Base-by-base conservation (phyloP, 1,140 invertebrate genomes). In the Hyles vespertilio region DNA sequence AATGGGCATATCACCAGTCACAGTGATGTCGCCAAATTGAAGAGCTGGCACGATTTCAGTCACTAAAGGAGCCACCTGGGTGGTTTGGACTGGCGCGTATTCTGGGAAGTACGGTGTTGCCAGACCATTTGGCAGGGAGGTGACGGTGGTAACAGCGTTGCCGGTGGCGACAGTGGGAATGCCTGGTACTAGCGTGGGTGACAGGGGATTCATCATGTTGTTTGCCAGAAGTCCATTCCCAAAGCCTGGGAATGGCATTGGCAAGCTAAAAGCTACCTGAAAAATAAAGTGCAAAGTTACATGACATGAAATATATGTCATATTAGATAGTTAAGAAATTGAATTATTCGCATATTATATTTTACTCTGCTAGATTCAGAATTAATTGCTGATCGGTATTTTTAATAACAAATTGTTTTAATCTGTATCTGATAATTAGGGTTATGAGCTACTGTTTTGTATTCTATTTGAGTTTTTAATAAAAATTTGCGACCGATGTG, bases 1-100 rank as follows among this genome's bases (percentile, higher is more conserved):
- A 0, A 87, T 74, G 11, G 84, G 82, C 50, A 87, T 51, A 8
- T 84, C 81, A 0, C 82, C 81, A 8, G 72, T 69, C 33, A 87
- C 65, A 0, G 73, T 72, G 2, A 87, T 71, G 33, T 87, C 84
- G 5, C 84, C 84, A 44, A 78, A 81, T 34, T 84, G 75, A 1
- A 87, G 61, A 3, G 70, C 69, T 10, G 83, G 83, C 3, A 81
- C 66, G 1, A 86, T 69, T 59, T 84, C 81, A 0, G 81, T 78
- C 9, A 84, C 65, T 4, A 75, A 52, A 0, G 78, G 80, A 0
- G 71, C 61, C 5, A 74, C 65, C 70, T 76, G 75, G 22, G 51
- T 49, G 1, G 52, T 58, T 32, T 22, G 22, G n/a, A 51, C 48
- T 12, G 40, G 44, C 11, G 12, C 4, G 54, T 10, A 57, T 49